phyloP scores from a whole-genome alignment of 2,888 invertebrate species.

The Eristalinus sepulchralis region DNA sequence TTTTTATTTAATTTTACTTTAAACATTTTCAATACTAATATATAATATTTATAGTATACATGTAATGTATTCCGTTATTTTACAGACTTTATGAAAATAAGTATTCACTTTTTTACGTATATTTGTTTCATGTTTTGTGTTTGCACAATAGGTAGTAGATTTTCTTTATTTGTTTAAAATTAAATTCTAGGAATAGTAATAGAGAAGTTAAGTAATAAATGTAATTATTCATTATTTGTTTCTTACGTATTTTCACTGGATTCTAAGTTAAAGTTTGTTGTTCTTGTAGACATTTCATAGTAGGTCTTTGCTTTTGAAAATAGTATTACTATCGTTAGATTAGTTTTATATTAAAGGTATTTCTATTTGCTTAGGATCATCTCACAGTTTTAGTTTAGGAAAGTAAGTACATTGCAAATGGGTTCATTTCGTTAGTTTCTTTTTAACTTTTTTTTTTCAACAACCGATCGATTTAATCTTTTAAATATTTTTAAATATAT shows the following conservation, averaged over 20 bases:
- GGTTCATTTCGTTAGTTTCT: conserved; percentile 14
- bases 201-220: conserved; percentile 68
- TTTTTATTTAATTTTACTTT: conserved; percentile 34
- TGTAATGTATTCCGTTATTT: conserved; percentile 74
- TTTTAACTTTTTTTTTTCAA: conserved; percentile 32
- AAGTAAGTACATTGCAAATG: conserved; percentile 71
- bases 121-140: conserved; percentile 66
- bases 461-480: conserved; percentile 61
- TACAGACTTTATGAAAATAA: conserved; percentile 72
- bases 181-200: conserved; percentile 72
- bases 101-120: conserved; percentile 71
- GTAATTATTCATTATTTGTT: conserved; percentile 53
- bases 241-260: conserved; percentile 62
- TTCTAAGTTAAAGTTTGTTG: conserved; percentile 45
- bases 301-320: conserved; percentile 49
- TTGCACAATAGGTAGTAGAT: conserved; percentile 70
- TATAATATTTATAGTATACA: conserved; percentile 72
- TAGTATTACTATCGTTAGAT: conserved; percentile 38
- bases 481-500: conserved; percentile 66
- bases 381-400: conserved; percentile 63
- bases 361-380: conserved; percentile 40
- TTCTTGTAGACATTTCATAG: conserved; percentile 51
- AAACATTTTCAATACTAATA: conserved; percentile 64
- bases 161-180: conserved; percentile 64
- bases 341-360: conserved; percentile 38